phyloP scores from a whole-genome alignment of 2,797 vertebrate genomes.

The Siniperca obscura region DNA sequence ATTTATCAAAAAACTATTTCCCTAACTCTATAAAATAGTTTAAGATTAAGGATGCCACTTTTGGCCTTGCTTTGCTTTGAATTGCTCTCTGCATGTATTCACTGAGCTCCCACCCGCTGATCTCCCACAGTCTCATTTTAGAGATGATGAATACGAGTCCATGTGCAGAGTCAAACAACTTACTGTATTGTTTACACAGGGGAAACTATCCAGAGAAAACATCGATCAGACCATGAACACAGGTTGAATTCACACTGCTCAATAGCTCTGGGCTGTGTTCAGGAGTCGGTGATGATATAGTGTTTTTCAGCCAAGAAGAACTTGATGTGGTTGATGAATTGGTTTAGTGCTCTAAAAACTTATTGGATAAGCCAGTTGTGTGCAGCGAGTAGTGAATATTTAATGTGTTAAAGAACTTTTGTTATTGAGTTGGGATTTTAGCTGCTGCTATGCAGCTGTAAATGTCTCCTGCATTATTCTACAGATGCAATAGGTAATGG shows the following conservation, averaged over 20 bases:
- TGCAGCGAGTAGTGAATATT: slow-evolving; percentile 78
- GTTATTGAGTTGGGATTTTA: slow-evolving; percentile 80
- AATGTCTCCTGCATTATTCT: slow-evolving; percentile 67
- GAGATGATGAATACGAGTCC: slow-evolving; percentile 74
- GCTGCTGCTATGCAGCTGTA: slow-evolving; percentile 69
- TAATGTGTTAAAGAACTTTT: slow-evolving; percentile 79
- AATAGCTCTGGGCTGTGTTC: slow-evolving; percentile 57
- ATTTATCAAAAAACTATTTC: slow-evolving; percentile 33
- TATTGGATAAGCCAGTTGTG: slow-evolving; percentile 73
- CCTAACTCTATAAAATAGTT: slow-evolving; percentile 28
- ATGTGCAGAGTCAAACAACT: slow-evolving; percentile 73
- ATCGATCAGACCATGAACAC: slow-evolving; percentile 72
- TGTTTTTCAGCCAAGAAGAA: slow-evolving; percentile 66
- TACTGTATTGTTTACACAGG: slow-evolving; percentile 78
- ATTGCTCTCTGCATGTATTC: slow-evolving; percentile 51
- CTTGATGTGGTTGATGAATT: slow-evolving; percentile 80
- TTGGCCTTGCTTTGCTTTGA: slow-evolving; percentile 30
- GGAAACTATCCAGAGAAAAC: slow-evolving; percentile 67
- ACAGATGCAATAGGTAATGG: slow-evolving; percentile 40
- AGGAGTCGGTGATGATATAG: slow-evolving; percentile 66
- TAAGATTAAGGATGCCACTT: slow-evolving; percentile 35
- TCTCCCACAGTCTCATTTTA: slow-evolving; percentile 67
- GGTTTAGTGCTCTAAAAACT: slow-evolving; percentile 68
- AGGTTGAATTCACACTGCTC: slow-evolving; percentile 61
- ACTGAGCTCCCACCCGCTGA: slow-evolving; percentile 38